Percentiles rank a stretch among this genome's conserved stretches.
Conservation (phyloP, 53 echinoderm and acorn worm genomes). For the Pentamera pediparva region DNA sequence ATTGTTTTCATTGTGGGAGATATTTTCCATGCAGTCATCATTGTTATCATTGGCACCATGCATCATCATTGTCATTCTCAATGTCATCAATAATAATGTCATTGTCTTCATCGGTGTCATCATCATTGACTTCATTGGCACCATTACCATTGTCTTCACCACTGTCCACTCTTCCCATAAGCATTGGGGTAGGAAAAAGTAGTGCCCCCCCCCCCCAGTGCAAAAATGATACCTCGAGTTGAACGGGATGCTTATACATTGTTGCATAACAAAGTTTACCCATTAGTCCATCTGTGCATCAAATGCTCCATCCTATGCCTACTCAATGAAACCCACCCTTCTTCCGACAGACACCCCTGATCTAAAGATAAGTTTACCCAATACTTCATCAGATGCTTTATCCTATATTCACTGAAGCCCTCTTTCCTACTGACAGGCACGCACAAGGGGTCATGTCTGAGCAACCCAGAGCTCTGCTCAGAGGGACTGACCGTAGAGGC, state of each 20-base stretch:
- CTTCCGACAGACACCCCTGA: no score
- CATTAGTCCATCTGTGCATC: no score
- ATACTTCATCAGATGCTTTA: no score
- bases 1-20: no score
- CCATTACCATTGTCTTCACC: neutral
- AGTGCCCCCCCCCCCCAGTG: neutral
- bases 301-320: no score
- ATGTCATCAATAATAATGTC: neutral
- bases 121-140: neutral
- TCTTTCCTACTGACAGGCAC: conserved; percentile 25
- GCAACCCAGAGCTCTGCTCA: conserved; percentile 69
- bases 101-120: neutral
- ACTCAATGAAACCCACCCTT: no score
- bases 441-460: conserved; percentile 52
- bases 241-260: neutral
- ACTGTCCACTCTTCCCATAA: no score
- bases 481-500: conserved; percentile 62
- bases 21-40: neutral
- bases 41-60: neutral
- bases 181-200: no score
- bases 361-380: no score
- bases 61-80: neutral
- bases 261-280: no score
- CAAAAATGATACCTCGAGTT: neutral
- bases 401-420: no score